Conservation (phyloP, 2,888 invertebrate species). For the Ennomos quercinarius region DNA sequence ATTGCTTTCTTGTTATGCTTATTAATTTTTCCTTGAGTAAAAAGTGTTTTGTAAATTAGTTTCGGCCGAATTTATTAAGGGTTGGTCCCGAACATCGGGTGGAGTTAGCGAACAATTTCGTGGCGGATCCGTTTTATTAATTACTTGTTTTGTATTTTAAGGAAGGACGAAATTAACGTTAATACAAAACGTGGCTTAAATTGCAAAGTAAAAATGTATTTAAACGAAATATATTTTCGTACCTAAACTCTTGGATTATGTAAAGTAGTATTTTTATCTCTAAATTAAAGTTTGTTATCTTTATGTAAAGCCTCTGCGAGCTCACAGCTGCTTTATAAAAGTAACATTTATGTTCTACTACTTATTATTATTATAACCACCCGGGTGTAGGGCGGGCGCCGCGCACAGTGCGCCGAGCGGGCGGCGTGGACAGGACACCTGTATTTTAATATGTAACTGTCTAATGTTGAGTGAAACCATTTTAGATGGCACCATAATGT, state of each 20-base stretch:
- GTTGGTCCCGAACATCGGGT: conserved; percentile 10
- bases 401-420: no score
- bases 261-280: neutral
- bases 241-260: neutral
- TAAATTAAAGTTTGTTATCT: no score
- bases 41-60: conserved; percentile 11
- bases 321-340: no score
- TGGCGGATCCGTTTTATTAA: conserved; percentile 13
- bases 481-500: no score
- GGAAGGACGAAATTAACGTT: conserved; percentile 17
- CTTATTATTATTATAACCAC: no score
- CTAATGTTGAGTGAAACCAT: no score
- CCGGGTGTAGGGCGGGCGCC: no score
- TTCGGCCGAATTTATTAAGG: conserved; percentile 8
- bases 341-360: no score
- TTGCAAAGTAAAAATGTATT: conserved; percentile 1
- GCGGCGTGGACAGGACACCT: no score
- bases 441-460: no score
- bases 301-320: no score
- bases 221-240: no score
- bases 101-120: conserved; percentile 3
- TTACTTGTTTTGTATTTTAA: conserved; percentile 15
- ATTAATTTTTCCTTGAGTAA: conserved; percentile 7
- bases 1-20: conserved; percentile 8
- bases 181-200: conserved; percentile 14